A percentile compares a stretch with the other conserved stretches of the same genome.
These are phyloP conservation scores for Atrichornis clamosus DNA, from an alignment of 2,113 vertebrate genomes.

Conservation along the genomic window DNA sequence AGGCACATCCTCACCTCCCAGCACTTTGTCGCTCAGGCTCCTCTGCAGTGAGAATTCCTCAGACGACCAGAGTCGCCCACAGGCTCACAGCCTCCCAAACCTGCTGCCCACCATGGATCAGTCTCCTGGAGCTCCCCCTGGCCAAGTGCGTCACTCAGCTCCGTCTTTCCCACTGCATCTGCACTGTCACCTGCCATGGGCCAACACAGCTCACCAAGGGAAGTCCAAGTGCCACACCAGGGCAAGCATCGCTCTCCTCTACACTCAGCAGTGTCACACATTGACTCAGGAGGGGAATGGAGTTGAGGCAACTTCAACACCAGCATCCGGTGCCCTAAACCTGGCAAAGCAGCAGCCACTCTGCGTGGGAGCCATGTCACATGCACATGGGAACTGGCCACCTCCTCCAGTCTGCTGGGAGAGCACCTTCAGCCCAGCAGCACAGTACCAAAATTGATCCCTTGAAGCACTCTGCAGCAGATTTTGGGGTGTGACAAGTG, in stretches of 20 bases:
- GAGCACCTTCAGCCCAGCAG: background rate
- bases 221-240: background rate
- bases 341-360: background rate
- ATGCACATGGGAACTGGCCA: background rate
- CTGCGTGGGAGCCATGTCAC: fast-evolving
- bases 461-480: background rate
- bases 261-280: background rate
- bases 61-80: background rate
- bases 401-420: background rate
- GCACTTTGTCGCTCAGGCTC: background rate
- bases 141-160: fast-evolving
- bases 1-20: background rate
- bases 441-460: background rate
- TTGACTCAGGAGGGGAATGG: background rate
- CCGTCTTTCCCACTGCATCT: fast-evolving
- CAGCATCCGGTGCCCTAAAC: background rate
- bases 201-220: background rate
- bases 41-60: background rate
- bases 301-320: background rate
- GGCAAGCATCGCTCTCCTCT: background rate
- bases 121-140: background rate
- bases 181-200: background rate
- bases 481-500: background rate
- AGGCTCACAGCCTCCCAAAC: background rate
- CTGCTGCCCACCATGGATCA: background rate